Conservation (phyloP, 2,113 vertebrate genomes). For the Choloepus hoffmanni region DNA sequence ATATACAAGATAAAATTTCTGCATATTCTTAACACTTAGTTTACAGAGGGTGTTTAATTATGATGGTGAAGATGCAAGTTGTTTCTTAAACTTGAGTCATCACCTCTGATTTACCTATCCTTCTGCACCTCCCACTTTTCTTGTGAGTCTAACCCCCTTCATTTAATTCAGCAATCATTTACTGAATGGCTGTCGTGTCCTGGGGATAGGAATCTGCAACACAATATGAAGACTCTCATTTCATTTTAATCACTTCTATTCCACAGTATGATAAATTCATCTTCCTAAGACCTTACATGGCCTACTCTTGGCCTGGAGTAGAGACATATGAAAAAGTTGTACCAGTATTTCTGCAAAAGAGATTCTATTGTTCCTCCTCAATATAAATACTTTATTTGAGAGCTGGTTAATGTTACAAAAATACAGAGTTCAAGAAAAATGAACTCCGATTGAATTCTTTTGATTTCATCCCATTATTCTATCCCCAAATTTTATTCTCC, state of each 20-base stretch:
- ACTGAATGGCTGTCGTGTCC: neutral
- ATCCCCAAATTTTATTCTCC: conserved; percentile 1
- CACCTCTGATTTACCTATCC: neutral
- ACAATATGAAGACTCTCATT: neutral
- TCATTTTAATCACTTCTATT: conserved; percentile 29
- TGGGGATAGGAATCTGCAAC: neutral
- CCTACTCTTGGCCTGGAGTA: neutral
- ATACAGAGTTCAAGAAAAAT: neutral
- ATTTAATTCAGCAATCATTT: conserved; percentile 30
- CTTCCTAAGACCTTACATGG: neutral
- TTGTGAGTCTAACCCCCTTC: neutral
- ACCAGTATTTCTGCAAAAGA: neutral
- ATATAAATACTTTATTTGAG: neutral
- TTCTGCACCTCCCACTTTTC: neutral
- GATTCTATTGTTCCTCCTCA: conserved; percentile 13
- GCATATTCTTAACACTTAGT: neutral
- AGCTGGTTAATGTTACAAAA: conserved; percentile 37
- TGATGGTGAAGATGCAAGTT: neutral
- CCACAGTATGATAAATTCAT: neutral
- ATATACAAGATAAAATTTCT: neutral
- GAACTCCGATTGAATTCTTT: neutral
- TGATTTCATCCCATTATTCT: conserved; percentile 33
- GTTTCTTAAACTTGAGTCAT: neutral
- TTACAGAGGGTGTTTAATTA: neutral
- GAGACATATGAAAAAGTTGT: neutral